A percentile compares a stretch with the other conserved stretches of the same genome.
phyloP scores from a whole-genome alignment of 2,113 vertebrate genomes.

The Ifrita kowaldi region DNA sequence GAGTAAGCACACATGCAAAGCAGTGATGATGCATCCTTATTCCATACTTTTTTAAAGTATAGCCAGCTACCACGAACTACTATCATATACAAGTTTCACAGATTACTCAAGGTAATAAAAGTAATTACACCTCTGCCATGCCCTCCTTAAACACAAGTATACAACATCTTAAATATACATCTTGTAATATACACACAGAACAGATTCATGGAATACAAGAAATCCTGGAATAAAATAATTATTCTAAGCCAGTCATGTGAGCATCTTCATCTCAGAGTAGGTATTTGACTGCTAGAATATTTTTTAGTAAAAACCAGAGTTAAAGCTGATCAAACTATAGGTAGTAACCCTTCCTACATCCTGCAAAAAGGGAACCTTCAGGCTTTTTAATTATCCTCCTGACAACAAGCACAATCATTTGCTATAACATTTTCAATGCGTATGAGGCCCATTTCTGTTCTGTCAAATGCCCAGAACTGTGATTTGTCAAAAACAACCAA shows the following conservation, averaged over 20 bases:
- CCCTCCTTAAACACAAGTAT: not conserved
- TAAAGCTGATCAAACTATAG: not conserved
- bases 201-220: not conserved
- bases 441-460: not conserved
- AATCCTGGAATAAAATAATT: not conserved
- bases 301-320: not conserved
- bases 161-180: not conserved
- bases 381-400: not conserved
- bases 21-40: not conserved
- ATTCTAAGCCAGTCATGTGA: not conserved
- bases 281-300: not conserved
- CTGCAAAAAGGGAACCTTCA: not conserved
- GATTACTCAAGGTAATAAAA: not conserved
- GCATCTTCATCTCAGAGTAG: not conserved
- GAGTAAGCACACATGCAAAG: not conserved
- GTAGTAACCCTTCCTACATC: not conserved
- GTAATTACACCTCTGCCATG: not conserved
- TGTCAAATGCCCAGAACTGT: not conserved
- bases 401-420: not conserved
- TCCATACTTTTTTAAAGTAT: not conserved
- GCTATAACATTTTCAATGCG: not conserved
- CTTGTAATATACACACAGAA: not conserved
- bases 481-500: not conserved
- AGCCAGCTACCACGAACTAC: not conserved
- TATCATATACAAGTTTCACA: not conserved